Conservation (phyloP, 2,113 vertebrate genomes). For the Alaudala cheleensis region DNA sequence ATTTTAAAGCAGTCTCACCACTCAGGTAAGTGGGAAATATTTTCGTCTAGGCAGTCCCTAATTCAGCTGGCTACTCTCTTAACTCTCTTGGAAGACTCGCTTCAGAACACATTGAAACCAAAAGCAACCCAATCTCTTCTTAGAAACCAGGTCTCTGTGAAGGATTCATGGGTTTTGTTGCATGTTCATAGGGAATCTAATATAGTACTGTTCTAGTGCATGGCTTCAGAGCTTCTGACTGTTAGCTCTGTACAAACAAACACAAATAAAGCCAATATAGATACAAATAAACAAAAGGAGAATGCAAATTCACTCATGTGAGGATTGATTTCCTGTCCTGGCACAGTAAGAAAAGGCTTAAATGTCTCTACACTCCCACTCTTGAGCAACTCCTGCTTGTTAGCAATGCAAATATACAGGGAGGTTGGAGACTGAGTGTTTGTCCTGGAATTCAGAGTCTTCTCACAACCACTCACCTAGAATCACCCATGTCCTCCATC, state of each 20-base stretch:
- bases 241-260: neutral
- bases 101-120: neutral
- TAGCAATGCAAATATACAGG: neutral
- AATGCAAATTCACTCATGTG: neutral
- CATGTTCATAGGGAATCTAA: neutral
- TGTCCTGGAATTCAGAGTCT: neutral
- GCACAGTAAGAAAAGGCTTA: neutral
- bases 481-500: neutral
- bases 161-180: neutral
- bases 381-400: neutral
- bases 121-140: neutral
- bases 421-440: neutral
- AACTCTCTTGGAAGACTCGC: neutral
- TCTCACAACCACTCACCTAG: neutral
- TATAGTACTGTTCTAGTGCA: neutral
- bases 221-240: slow-evolving; percentile 1
- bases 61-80: neutral
- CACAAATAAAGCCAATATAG: neutral
- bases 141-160: neutral
- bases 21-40: neutral
- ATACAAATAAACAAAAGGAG: slow-evolving; percentile 7
- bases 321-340: neutral
- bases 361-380: neutral
- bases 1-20: neutral
- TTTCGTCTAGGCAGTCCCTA: neutral